Conservation (phyloP, 2,113 vertebrate genomes). For the Cranoglanis bouderius region DNA sequence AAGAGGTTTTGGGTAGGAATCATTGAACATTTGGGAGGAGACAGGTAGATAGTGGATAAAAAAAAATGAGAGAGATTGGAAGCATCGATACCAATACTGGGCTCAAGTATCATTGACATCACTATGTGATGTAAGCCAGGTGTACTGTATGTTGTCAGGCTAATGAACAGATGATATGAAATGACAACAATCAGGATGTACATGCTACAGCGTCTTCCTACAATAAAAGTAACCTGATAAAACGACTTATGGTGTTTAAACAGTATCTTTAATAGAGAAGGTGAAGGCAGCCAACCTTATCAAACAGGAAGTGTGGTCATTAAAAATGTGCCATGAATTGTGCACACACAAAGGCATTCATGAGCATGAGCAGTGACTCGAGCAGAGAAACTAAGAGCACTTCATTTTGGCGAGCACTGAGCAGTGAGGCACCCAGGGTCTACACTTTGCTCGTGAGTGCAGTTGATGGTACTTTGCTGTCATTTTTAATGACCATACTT, state of each 20-base stretch:
- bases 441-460: background rate
- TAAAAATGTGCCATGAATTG: background rate
- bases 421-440: background rate
- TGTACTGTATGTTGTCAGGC: background rate
- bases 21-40: background rate
- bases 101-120: background rate
- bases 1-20: background rate
- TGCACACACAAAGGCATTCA: background rate
- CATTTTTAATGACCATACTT: background rate
- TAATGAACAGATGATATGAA: background rate
- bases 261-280: background rate
- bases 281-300: background rate
- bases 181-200: background rate
- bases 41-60: background rate
- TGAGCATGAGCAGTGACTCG: background rate
- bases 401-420: background rate
- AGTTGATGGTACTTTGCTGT: background rate
- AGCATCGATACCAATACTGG: background rate
- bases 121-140: background rate
- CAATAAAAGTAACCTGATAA: background rate
- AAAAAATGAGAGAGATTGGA: background rate
- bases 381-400: background rate
- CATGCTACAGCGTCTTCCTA: background rate
- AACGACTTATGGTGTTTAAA: background rate
- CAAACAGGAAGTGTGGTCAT: background rate